phyloP scores from a whole-genome alignment of 1,140 invertebrate genomes.

The Penaeus vannamei region DNA sequence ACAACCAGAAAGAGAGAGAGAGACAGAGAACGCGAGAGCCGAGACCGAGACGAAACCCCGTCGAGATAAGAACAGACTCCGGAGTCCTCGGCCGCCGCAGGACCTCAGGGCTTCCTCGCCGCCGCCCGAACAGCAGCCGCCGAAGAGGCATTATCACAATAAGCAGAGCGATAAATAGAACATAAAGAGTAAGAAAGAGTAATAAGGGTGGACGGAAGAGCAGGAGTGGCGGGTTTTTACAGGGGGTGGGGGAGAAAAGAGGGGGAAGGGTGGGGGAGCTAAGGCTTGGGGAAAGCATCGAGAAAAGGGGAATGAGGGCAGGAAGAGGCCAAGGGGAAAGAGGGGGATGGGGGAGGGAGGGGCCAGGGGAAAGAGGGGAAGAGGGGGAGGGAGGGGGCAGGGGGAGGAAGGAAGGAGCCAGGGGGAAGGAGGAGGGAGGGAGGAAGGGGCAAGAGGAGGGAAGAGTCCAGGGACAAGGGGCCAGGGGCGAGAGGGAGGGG shows the following conservation, averaged over 20 bases:
- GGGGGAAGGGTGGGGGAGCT: not conserved
- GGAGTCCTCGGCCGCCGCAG: too few species aligned
- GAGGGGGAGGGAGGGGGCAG: not conserved
- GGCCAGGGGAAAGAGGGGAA: constrained; percentile 51
- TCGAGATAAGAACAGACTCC: too few species aligned
- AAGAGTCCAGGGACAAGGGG: constrained; percentile 68
- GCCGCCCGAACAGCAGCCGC: too few species aligned
- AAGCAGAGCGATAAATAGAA: not conserved
- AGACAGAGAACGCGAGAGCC: too few species aligned
- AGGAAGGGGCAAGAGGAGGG: not conserved
- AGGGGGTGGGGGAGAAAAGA: not conserved
- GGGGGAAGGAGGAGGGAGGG: not conserved
- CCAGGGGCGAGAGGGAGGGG: not conserved
- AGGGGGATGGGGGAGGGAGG: constrained; percentile 68
- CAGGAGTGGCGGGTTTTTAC: not conserved
- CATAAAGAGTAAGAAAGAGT: constrained; percentile 50
- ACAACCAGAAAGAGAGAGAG: too few species aligned
- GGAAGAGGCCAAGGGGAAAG: constrained; percentile 71
- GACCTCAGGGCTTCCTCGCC: too few species aligned
- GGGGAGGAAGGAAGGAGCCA: not conserved
- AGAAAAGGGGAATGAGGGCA: not conserved
- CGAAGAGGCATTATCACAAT: too few species aligned
- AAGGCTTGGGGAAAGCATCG: not conserved
- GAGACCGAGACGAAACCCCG: too few species aligned
- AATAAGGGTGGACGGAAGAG: not conserved